These are phyloP conservation scores for Hycleus phaleratus DNA, from an alignment of 1,140 invertebrate genomes.

Conservation along the genomic window DNA sequence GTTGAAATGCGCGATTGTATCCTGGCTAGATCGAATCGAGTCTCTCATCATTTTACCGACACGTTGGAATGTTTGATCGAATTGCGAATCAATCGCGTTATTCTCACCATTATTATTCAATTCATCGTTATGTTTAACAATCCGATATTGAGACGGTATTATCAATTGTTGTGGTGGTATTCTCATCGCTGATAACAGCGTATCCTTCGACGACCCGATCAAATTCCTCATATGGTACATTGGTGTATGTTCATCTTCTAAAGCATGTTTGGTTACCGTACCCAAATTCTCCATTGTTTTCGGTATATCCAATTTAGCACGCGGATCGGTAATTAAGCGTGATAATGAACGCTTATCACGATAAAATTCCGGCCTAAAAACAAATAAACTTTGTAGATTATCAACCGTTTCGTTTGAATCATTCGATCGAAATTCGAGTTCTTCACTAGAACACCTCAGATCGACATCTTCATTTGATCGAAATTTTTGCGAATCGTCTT, in stretches of 20 bases:
- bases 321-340: constrained; percentile 21
- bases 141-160: constrained; percentile 34
- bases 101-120: not conserved
- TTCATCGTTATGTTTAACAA: constrained; percentile 18
- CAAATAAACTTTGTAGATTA: no score
- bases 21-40: constrained; percentile 28
- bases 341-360: constrained; percentile 1
- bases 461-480: no score
- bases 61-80: not conserved
- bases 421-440: no score
- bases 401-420: no score
- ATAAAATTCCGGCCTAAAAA: no score
- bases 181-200: constrained; percentile 28
- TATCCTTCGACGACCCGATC: constrained; percentile 31
- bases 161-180: constrained; percentile 35
- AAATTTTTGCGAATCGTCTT: no score
- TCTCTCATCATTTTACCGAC: constrained; percentile 25
- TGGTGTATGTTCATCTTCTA: constrained; percentile 33
- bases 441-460: no score
- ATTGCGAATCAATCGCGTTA: not conserved
- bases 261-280: constrained; percentile 28
- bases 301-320: constrained; percentile 24
- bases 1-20: constrained; percentile 26
- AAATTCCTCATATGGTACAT: constrained; percentile 34
- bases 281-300: constrained; percentile 32